Percentiles rank a stretch among this genome's conserved stretches.
phyloP scores from a whole-genome alignment of 2,888 invertebrate genomes.

The Eueremaeus valkanovi region DNA sequence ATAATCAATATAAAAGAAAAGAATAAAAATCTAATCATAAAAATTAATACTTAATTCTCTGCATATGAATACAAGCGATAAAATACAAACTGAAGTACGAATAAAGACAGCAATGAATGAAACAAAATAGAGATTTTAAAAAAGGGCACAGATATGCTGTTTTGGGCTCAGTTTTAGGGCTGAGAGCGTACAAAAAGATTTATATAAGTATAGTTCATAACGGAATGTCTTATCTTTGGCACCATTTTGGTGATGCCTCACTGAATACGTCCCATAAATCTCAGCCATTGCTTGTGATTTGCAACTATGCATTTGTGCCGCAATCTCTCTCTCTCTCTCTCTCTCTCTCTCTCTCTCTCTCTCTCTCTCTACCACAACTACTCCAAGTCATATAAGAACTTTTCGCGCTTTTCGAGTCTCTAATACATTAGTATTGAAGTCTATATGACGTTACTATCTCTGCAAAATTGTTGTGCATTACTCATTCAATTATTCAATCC shows the following conservation, averaged over 20 bases:
- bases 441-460: not conserved
- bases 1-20: too few species aligned
- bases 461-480: not conserved
- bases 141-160: not conserved
- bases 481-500: not conserved
- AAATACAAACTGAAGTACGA: too few species aligned
- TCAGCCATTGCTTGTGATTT: not conserved
- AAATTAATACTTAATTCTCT: too few species aligned
- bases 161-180: not conserved
- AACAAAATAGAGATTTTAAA: not conserved
- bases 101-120: too few species aligned
- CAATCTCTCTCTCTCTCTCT: too few species aligned
- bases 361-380: too few species aligned
- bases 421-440: not conserved
- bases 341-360: too few species aligned
- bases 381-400: not conserved
- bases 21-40: too few species aligned
- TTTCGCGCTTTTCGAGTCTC: not conserved
- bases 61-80: too few species aligned
- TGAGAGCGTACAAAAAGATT: not conserved
- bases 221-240: not conserved
- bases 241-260: conserved; percentile 4
- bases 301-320: not conserved
- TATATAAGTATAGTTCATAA: not conserved
- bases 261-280: conserved; percentile 8